Percentiles rank a stretch among this genome's conserved stretches.
These are phyloP conservation scores for Dynastes tityus DNA, from an alignment of 2,888 invertebrate genomes.

Conservation along the genomic window DNA sequence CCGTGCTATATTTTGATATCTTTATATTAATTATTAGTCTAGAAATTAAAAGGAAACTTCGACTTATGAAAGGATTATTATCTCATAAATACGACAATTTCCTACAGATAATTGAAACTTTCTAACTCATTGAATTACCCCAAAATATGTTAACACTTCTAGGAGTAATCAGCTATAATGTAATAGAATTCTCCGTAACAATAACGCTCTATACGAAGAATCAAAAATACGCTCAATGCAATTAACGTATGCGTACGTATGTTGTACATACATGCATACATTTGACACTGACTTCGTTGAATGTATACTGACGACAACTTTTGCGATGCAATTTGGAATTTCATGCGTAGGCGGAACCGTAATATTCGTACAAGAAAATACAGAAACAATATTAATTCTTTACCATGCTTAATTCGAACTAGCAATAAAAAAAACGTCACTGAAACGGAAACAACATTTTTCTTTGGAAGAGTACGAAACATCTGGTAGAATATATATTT, in stretches of 20 bases:
- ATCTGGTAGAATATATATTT: slow-evolving; percentile 31
- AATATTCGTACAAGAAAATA: neutral
- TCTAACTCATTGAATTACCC: too few relatives aligned
- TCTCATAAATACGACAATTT: too few relatives aligned
- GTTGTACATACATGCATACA: too few relatives aligned
- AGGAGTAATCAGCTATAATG: neutral
- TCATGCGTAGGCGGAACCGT: neutral
- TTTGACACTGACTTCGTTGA: neutral
- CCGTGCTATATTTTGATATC: too few relatives aligned
- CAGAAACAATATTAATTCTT: slow-evolving; percentile 12
- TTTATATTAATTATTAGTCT: too few relatives aligned
- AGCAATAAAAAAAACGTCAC: neutral
- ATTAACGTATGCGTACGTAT: neutral
- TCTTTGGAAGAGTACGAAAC: neutral
- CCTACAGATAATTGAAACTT: too few relatives aligned
- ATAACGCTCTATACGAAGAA: neutral
- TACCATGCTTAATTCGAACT: slow-evolving; percentile 8
- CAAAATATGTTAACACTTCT: neutral
- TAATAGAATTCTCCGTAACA: neutral
- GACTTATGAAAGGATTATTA: too few relatives aligned
- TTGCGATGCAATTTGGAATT: slow-evolving; percentile 20
- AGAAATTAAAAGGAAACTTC: too few relatives aligned
- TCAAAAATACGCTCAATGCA: neutral
- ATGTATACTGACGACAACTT: neutral
- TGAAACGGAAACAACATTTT: slow-evolving; percentile 13